Percentiles rank a stretch among this genome's conserved stretches.
Evolutionary conservation across 2,797 vertebrate genomes (phyloP).

Genomic region (Schizopygopsis pylzovi): DNA sequence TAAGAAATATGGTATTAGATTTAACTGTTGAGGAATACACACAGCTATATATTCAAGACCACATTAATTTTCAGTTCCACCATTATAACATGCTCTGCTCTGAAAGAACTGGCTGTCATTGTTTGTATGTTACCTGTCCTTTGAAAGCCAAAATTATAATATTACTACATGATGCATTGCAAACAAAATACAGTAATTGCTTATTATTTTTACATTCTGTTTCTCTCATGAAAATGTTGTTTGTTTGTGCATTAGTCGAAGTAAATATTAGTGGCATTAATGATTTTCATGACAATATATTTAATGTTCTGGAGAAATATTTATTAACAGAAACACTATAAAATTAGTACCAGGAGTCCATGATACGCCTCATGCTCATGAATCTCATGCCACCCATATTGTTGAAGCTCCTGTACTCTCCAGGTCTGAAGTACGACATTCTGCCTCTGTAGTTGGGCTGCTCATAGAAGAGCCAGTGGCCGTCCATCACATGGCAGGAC

Average conservation of each 20-base stretch:
- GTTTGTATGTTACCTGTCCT: background rate
- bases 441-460: slow-evolving; percentile 60
- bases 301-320: background rate
- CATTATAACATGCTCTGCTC: background rate
- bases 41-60: background rate
- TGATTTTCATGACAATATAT: slow-evolving; percentile 17
- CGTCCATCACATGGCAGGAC: slow-evolving; percentile 28
- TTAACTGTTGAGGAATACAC: background rate
- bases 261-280: background rate
- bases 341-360: slow-evolving; percentile 43
- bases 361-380: slow-evolving; percentile 57
- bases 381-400: slow-evolving; percentile 51
- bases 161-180: background rate
- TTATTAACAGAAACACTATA: background rate
- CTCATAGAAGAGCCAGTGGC: slow-evolving; percentile 59
- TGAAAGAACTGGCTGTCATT: background rate
- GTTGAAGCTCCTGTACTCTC: slow-evolving; percentile 59
- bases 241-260: background rate
- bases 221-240: background rate
- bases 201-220: background rate
- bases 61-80: background rate
- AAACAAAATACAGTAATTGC: background rate
- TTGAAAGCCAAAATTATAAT: background rate
- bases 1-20: background rate
- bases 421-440: slow-evolving; percentile 53